Evolutionary conservation across 2,113 vertebrate genomes (phyloP).

Genomic region (Sminthopsis crassicaudata): DNA sequence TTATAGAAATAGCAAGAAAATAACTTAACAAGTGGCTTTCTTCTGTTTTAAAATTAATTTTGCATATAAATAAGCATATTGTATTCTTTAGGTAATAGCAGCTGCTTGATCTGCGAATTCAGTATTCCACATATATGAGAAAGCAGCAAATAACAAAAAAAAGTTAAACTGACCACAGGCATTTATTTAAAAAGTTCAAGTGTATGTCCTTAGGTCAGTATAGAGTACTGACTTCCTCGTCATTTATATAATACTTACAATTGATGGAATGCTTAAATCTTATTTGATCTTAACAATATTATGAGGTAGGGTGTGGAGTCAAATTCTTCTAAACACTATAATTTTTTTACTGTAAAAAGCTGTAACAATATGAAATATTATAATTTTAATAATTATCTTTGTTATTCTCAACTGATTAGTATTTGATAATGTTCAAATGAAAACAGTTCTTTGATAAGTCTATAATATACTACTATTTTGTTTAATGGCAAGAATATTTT

Average conservation of each 20-base stretch:
- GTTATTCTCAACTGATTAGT: background rate
- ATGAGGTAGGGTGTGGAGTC: background rate
- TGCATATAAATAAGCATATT: background rate
- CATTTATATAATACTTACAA: background rate
- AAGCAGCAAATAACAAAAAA: background rate
- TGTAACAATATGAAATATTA: background rate
- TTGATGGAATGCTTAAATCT: constrained; percentile 16
- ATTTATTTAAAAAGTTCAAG: background rate
- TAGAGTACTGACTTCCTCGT: background rate
- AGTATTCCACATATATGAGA: background rate
- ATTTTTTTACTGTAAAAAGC: background rate
- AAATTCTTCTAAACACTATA: background rate
- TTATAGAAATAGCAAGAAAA: background rate
- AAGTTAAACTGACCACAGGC: background rate
- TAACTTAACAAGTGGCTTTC: background rate
- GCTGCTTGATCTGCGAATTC: background rate
- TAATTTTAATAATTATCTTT: background rate
- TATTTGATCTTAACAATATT: background rate
- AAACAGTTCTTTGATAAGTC: background rate
- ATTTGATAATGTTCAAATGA: background rate
- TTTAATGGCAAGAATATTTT: background rate
- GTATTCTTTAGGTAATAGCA: background rate
- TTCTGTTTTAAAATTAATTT: no score
- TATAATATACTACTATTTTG: background rate
- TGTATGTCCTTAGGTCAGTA: background rate